phyloP scores from a whole-genome alignment of 2,888 invertebrate species.

The Macropis europaea region DNA sequence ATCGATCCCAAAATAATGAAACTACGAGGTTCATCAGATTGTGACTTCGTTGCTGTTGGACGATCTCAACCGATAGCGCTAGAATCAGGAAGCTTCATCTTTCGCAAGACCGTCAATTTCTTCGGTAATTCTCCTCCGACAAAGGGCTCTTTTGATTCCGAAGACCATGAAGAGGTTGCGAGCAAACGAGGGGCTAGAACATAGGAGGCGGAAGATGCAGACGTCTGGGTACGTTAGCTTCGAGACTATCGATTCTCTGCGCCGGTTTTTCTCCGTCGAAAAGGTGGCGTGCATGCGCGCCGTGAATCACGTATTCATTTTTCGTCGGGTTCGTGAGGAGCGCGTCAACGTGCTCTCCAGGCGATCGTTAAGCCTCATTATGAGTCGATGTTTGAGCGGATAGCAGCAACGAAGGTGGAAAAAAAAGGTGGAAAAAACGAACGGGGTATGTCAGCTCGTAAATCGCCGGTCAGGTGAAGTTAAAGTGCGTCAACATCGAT shows the following conservation, averaged over 20 bases:
- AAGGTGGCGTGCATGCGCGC: slow-evolving; percentile 66
- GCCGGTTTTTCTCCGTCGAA: slow-evolving; percentile 35
- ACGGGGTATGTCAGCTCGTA: slow-evolving; percentile 65
- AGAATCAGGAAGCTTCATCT: no score
- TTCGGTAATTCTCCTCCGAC: no score
- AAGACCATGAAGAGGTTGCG: no score
- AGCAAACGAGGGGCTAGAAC: not conserved
- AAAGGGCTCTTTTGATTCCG: no score
- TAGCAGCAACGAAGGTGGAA: slow-evolving; percentile 58
- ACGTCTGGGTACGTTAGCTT: slow-evolving; percentile 2
- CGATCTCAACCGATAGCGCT: no score
- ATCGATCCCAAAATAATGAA: no score
- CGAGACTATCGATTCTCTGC: slow-evolving; percentile 45
- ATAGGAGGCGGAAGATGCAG: not conserved
- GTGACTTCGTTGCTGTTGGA: no score
- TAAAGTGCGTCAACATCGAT: slow-evolving; percentile 46
- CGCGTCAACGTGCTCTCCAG: slow-evolving; percentile 68
- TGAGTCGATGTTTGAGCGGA: slow-evolving; percentile 66
- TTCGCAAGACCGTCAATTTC: no score
- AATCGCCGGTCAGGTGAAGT: slow-evolving; percentile 47
- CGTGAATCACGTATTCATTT: slow-evolving; percentile 73
- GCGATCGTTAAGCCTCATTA: slow-evolving; percentile 72
- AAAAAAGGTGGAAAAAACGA: not conserved
- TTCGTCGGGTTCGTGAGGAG: slow-evolving; percentile 61
- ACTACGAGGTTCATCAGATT: no score